Evolutionary conservation across 2,113 vertebrate genomes (phyloP), one percentile per base, ranked within the genome.

Genomic region (Bufo bufo): DNA sequence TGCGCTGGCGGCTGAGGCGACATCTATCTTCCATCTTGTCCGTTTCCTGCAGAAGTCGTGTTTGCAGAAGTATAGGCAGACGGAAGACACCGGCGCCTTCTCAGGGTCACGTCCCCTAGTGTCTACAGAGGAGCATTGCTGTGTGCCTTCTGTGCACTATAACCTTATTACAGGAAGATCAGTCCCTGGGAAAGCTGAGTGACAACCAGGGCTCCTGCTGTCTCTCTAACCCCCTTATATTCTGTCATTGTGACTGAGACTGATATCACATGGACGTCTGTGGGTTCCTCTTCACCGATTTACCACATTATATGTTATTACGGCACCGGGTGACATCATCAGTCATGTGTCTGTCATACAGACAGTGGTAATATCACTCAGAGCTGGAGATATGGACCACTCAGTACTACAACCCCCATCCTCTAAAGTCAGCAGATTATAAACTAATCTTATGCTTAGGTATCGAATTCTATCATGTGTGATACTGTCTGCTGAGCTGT

Each of bases 41-140:
- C 71, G 54, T 75, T 75, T 72, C 86, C 52, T 43, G 20, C 72
- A 85, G 43, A 14, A 14, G 43, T 47, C 23, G 7, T 43, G 14
- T 69, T 43, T 66, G 63, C 74, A 90, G 81, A 84, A 78, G 77
- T 87, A 9, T 16, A 9, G 77, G 54, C 20, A 16, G 56, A 63
- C 79, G 58, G 79, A 82, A 82, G 58, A 47, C 16, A 82, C 58
- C 5, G n/a, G 59, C 17, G 59, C 23, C 10, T 52, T 52, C 63
- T 23, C 12, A 58, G 85, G 23, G 56, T 49, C 33, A 49, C n/a
- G 63, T 12, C 79, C 86, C 54, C 19, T 45, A 23, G 54, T 81
- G 86, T 49, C 3, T 47, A 50, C 17, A 13, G 50, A 45, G 71
- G 63, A 16, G 79, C 61, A 56, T 17, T 13, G 47, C 52, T 14